Evolutionary conservation across 2,888 invertebrate genomes (phyloP), one percentile per base, ranked within the genome.

Genomic region (Plagodis dolabraria): DNA sequence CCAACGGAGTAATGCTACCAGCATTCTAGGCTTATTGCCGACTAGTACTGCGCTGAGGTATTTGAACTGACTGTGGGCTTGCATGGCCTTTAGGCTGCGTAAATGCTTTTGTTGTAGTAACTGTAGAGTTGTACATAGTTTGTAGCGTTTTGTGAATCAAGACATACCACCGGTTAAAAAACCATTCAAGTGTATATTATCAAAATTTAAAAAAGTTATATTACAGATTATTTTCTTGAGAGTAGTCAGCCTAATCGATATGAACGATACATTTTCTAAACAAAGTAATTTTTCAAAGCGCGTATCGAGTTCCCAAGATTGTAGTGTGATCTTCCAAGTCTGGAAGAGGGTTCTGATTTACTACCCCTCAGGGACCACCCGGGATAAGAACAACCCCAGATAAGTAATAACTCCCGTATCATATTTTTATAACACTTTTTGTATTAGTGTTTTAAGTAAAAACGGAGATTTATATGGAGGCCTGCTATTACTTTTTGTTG

Each of bases 301-400:
- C 70, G 76, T 80, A 82, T 79, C 78, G 74, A 74, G 75, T 77
- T 78, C 68, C 73, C 71, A 72, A 82, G 85, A 83, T 83, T 80
- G 79, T 75, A 74, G 74, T 74, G 76, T 77, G 82, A 82, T 87
- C 82, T 87, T 83, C 79, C 82, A 81, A 80, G 86, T 82, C 82
- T 75, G 75, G 74, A 76, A 77, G 78, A 75, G 83, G 85, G 83
- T 79, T 75, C 77, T 84, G 84, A 85, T 85, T 85, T 85, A 85
- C 70, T 71, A 73, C 70, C 74, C 85, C 77, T 80, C 6, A 9
- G 79, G 73, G 77, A 45, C 51, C 55, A 54, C 46, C 58, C 56
- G 68, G 69, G 67, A 64, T 71, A 75, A 77, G 71, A 65, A 71
- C 69, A 66, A 64, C 70, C 72, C 57, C 64, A 71, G 79, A 76